Percentiles rank a stretch among this genome's conserved stretches.
Evolutionary conservation across 1,140 invertebrate genomes (phyloP).

Genomic region (Delia radicum): DNA sequence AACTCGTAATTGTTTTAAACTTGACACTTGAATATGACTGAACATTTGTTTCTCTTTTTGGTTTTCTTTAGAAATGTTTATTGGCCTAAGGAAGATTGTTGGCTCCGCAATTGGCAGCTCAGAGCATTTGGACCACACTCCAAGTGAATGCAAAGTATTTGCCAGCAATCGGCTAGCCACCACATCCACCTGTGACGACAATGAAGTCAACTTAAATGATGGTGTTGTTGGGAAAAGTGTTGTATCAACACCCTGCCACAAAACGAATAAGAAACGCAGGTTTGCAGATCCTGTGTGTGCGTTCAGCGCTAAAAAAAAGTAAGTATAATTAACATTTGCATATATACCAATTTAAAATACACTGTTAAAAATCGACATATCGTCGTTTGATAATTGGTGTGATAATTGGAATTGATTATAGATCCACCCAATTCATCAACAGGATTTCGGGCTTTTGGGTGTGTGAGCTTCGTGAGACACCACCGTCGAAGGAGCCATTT

Average conservation of each 20-base stretch:
- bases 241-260: slow-evolving; percentile 55
- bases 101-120: slow-evolving; percentile 59
- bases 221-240: too few relatives aligned
- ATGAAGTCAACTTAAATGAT: too few relatives aligned
- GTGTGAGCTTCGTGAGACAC: too few relatives aligned
- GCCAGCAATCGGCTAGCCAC: too few relatives aligned
- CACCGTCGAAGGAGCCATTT: too few relatives aligned
- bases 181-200: too few relatives aligned
- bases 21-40: background rate
- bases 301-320: slow-evolving; percentile 62
- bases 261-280: slow-evolving; percentile 67
- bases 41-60: slow-evolving; percentile 28
- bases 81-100: slow-evolving; percentile 75
- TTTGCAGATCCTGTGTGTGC: slow-evolving; percentile 52
- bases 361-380: too few relatives aligned
- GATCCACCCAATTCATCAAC: too few relatives aligned
- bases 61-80: slow-evolving; percentile 67
- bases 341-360: too few relatives aligned
- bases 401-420: too few relatives aligned
- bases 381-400: too few relatives aligned
- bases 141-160: background rate
- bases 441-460: too few relatives aligned
- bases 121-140: slow-evolving; percentile 53
- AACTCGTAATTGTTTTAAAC: slow-evolving; percentile 63
- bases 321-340: slow-evolving; percentile 33